phyloP scores from a whole-genome alignment of 2,113 vertebrate species.

The Misgurnus mizolepis region DNA sequence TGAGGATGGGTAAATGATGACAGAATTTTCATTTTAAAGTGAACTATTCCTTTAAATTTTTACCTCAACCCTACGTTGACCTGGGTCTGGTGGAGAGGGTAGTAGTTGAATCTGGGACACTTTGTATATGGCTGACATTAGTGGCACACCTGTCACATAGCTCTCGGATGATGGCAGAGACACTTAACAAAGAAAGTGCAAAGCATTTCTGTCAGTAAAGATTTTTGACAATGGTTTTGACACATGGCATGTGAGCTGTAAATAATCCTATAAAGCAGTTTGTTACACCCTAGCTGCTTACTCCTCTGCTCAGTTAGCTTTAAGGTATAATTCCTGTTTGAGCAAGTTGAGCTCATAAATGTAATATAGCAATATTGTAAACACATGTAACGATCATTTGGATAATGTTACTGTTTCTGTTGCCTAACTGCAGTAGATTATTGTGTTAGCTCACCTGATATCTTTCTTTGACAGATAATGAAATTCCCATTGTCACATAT shows the following conservation, averaged over 20 bases:
- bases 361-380: too few relatives aligned
- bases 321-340: too few relatives aligned
- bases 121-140: constrained; percentile 66
- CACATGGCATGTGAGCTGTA: background rate
- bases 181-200: constrained; percentile 55
- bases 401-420: too few relatives aligned
- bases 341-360: too few relatives aligned
- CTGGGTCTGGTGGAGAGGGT: constrained; percentile 53
- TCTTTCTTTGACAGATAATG: constrained; percentile 69
- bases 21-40: too few relatives aligned
- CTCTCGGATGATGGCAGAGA: constrained; percentile 63
- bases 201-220: background rate
- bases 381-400: too few relatives aligned
- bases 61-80: constrained; percentile 69
- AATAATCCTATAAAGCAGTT: background rate
- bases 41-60: constrained; percentile 10
- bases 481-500: constrained; percentile 56
- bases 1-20: too few relatives aligned
- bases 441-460: constrained; percentile 58
- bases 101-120: constrained; percentile 52
- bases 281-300: background rate
- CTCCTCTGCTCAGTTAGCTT: too few relatives aligned
- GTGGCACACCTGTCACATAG: constrained; percentile 68
- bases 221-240: constrained; percentile 5
- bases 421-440: background rate